Evolutionary conservation across 2,797 vertebrate genomes (phyloP), one percentile per base, ranked within the genome.

Genomic region (Dallia pectoralis): DNA sequence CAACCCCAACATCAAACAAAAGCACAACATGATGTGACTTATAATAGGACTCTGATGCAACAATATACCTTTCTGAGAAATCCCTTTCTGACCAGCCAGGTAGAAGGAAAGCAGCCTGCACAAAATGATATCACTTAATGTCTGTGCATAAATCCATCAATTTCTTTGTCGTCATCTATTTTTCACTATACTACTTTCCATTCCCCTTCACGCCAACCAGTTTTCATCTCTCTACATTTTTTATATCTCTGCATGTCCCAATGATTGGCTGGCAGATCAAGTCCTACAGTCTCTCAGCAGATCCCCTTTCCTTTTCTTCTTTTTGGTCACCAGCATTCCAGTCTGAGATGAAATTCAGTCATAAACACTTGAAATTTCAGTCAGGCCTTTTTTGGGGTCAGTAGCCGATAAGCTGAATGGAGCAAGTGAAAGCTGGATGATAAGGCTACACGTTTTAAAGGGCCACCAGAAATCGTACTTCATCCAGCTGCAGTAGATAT

Each of bases 341-440:
- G 14, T 63, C 67, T 33, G 29, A n/a, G 49, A 16, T 1, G 19
- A n/a, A 8, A 19, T 69, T 32, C 16, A n/a, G 49, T 56, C 29
- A n/a, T 27, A 48, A 49, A 25, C 72, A 75, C 85, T 79, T 73
- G 85, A 78, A 8, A 68, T 80, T 67, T 49, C 12, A 74, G 44
- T 71, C 62, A 65, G 29, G 4, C 49, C 19, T 76, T 25, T 22
- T 75, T 66, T 19, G 77, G 53, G 72, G 74, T 65, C 74, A 80
- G 76, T 40, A 78, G 40, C 69, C 40, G 19, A 69, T 67, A 73
- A 66, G 73, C 77, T 71, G 79, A 77, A 81, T 68, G 19, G 36
- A 75, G 79, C 66, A 47, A 40, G 36, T 40, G 36, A 7, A 9
- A 40, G 5, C 9, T 2, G 36, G 5, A 40, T 40, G 36, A 40